Percentiles rank a stretch among this genome's conserved stretches.
phyloP scores from a whole-genome alignment of 2,113 vertebrate species.

The Ornithorhynchus anatinus region DNA sequence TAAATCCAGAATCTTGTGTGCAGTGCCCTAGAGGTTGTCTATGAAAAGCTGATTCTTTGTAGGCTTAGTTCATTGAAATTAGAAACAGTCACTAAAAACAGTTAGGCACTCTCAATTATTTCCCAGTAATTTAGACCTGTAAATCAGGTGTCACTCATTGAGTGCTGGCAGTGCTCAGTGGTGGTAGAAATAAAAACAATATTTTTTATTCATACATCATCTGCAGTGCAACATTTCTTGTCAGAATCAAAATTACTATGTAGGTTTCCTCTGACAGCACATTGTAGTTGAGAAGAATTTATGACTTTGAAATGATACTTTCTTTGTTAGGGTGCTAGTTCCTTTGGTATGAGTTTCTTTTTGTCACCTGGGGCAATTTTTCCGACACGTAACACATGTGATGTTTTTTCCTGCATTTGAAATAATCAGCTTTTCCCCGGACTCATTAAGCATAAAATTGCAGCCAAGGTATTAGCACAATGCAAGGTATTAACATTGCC shows the following conservation, averaged over 20 bases:
- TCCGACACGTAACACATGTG: slow-evolving; percentile 70
- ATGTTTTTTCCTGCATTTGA: slow-evolving; percentile 61
- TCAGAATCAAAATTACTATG: slow-evolving; percentile 39
- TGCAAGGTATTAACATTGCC: slow-evolving; percentile 75
- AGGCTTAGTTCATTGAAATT: slow-evolving; percentile 13
- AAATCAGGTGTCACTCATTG: neutral
- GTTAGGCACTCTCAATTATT: too few relatives aligned
- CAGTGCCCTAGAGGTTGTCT: neutral
- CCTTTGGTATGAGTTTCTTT: slow-evolving; percentile 65
- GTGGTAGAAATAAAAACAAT: slow-evolving; percentile 12
- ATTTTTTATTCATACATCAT: slow-evolving; percentile 12
- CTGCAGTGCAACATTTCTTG: slow-evolving; percentile 40
- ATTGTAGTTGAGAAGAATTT: slow-evolving; percentile 39
- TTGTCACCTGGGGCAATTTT: slow-evolving; percentile 77
- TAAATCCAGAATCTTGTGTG: slow-evolving; percentile 1
- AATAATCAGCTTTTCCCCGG: slow-evolving; percentile 79
- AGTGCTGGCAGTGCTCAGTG: neutral
- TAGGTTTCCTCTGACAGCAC: slow-evolving; percentile 45
- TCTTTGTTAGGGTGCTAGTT: slow-evolving; percentile 66
- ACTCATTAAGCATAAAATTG: slow-evolving; percentile 73
- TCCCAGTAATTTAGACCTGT: too few relatives aligned
- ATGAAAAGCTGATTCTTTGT: slow-evolving; percentile 2
- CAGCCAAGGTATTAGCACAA: slow-evolving; percentile 72
- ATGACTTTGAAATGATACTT: slow-evolving; percentile 63
- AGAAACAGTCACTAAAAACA: too few relatives aligned